phyloP scores from a whole-genome alignment of 2,113 vertebrate species.

The Phoenicopterus ruber region DNA sequence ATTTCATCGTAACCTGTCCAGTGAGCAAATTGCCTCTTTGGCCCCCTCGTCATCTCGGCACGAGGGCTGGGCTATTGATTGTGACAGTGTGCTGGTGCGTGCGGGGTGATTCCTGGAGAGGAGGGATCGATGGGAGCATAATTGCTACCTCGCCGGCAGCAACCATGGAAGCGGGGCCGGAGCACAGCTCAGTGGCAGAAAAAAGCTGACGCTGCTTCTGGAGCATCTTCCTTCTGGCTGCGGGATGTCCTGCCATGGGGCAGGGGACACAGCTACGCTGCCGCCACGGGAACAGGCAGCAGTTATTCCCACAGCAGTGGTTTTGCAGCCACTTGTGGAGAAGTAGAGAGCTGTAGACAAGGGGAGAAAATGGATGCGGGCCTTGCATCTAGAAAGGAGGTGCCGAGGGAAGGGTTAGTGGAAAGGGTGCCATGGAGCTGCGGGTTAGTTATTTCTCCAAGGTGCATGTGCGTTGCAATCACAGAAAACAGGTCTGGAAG shows the following conservation, averaged over 20 bases:
- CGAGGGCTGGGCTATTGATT: slow-evolving; percentile 17
- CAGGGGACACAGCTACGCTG: neutral
- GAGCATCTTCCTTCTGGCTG: neutral
- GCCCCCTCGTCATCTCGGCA: neutral
- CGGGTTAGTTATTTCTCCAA: neutral
- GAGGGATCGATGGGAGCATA: slow-evolving; percentile 13
- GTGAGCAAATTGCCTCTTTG: slow-evolving; percentile 41
- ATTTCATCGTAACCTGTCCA: slow-evolving; percentile 45
- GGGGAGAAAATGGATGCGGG: neutral
- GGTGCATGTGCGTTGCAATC: neutral
- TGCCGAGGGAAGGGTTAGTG: neutral
- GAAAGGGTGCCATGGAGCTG: neutral
- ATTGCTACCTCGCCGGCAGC: neutral
- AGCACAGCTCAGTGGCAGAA: neutral
- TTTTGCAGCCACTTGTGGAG: neutral
- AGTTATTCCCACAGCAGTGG: neutral
- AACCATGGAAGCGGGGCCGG: neutral
- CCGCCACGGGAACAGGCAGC: neutral
- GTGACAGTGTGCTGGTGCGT: neutral
- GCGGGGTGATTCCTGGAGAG: neutral
- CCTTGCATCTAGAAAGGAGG: neutral
- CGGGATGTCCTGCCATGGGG: neutral
- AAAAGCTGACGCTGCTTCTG: neutral
- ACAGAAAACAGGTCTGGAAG: neutral
- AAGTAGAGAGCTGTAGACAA: neutral